phyloP scores from a whole-genome alignment of 2,888 invertebrate genomes.

The Dichetophora obliterata region DNA sequence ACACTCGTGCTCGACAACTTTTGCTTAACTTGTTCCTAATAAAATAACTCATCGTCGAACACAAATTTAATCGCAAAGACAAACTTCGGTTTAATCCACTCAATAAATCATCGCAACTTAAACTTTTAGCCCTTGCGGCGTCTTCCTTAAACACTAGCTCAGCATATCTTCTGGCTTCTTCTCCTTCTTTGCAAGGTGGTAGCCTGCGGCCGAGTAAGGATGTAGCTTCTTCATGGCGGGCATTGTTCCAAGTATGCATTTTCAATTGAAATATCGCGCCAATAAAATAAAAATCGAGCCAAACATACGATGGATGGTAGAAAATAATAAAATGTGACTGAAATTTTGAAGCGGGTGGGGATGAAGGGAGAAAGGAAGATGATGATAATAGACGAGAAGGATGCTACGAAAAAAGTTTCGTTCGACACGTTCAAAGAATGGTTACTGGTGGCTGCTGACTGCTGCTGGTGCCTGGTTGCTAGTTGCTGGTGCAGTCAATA shows the following conservation, averaged over 20 bases:
- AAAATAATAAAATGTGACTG: slow-evolving; percentile 31
- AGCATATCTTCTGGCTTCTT: background rate
- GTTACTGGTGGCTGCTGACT: background rate
- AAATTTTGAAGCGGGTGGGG: background rate
- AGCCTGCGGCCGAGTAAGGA: background rate
- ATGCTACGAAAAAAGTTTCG: background rate
- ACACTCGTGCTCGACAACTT: no score
- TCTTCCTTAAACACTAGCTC: background rate
- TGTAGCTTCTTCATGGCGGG: background rate
- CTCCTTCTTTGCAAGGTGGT: background rate
- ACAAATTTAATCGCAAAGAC: slow-evolving; percentile 39
- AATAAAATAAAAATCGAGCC: slow-evolving; percentile 36
- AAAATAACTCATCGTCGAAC: slow-evolving; percentile 38
- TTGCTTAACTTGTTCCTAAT: no score
- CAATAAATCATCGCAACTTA: slow-evolving; percentile 40
- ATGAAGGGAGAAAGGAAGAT: background rate
- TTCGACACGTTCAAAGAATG: no score
- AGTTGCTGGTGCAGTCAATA: slow-evolving; percentile 36
- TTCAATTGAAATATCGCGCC: slow-evolving; percentile 43
- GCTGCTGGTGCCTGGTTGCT: background rate
- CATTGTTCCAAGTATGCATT: slow-evolving; percentile 40
- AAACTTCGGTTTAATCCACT: slow-evolving; percentile 38
- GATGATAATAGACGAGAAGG: background rate
- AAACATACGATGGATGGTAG: slow-evolving; percentile 31
- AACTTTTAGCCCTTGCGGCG: background rate